Evolutionary conservation across 2,888 invertebrate genomes (phyloP).

Genomic region (Tiphia femorata): DNA sequence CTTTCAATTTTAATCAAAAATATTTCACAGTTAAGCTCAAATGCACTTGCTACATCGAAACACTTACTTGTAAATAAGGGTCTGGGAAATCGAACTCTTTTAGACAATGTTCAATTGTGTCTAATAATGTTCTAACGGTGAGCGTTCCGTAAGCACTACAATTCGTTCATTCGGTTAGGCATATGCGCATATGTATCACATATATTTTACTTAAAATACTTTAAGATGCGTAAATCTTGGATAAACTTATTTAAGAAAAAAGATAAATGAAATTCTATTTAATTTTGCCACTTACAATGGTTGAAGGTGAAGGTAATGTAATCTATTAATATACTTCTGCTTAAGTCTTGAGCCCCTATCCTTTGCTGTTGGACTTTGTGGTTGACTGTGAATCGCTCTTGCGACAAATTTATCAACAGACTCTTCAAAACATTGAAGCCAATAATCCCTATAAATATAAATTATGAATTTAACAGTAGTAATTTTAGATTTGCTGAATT

Average conservation of each 20-base stretch:
- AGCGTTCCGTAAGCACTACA: conserved; percentile 83
- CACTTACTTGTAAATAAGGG: conserved; percentile 76
- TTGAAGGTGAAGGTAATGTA: conserved; percentile 81
- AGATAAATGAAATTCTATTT: not conserved
- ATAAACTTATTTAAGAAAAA: conserved; percentile 4
- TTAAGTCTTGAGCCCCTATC: conserved; percentile 86
- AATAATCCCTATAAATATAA: conserved; percentile 75
- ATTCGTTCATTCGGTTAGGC: too few species aligned
- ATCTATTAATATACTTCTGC: conserved; percentile 83
- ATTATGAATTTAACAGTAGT: not conserved
- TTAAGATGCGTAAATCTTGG: too few species aligned
- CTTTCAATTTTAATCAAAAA: not conserved
- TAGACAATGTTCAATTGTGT: conserved; percentile 92
- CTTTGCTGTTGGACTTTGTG: conserved; percentile 80
- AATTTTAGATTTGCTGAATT: conserved; percentile 1
- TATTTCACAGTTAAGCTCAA: not conserved
- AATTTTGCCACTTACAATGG: conserved; percentile 78
- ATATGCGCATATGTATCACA: too few species aligned
- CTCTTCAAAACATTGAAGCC: conserved; percentile 92
- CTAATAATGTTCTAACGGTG: conserved; percentile 90
- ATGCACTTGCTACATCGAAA: too few species aligned
- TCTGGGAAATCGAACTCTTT: conserved; percentile 93
- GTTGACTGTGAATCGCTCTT: conserved; percentile 85
- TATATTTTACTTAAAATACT: not conserved
- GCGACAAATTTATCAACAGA: conserved; percentile 87